A percentile compares a stretch with the other conserved stretches of the same genome.
Evolutionary conservation across 2,888 invertebrate genomes (phyloP).

Genomic region (Archaeoteleia sp.): DNA sequence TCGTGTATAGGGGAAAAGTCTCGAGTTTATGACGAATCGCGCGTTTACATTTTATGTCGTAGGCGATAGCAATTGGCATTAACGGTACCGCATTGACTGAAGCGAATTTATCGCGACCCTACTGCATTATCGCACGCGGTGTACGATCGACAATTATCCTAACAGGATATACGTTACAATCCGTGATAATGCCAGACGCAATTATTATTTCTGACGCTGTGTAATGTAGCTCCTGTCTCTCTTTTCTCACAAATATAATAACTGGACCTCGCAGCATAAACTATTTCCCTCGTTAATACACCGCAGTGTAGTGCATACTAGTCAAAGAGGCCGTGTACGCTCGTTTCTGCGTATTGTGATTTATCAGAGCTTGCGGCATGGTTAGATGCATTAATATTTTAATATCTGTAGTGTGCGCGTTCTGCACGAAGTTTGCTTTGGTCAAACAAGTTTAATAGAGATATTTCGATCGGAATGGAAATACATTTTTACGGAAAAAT

Average conservation of each 20-base stretch:
- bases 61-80: conserved; percentile 8
- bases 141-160: conserved; percentile 14
- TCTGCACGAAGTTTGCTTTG: neutral
- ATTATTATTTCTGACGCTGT: conserved; percentile 15
- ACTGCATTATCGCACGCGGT: conserved; percentile 7
- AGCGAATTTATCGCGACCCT: neutral
- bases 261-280: no score
- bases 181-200: conserved; percentile 7
- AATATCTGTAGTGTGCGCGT: conserved; percentile 12
- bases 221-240: conserved; percentile 10
- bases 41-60: conserved; percentile 4
- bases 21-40: neutral
- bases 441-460: no score
- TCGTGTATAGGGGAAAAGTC: no score
- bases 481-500: no score
- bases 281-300: conserved; percentile 14
- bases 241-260: conserved; percentile 9
- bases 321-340: conserved; percentile 16
- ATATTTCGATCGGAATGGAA: no score
- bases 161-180: conserved; percentile 15
- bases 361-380: conserved; percentile 18
- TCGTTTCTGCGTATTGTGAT: conserved; percentile 33
- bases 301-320: neutral
- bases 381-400: conserved; percentile 21
- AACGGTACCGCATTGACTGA: neutral